phyloP scores from a whole-genome alignment of 2,113 vertebrate genomes.

The Sylvia atricapilla region DNA sequence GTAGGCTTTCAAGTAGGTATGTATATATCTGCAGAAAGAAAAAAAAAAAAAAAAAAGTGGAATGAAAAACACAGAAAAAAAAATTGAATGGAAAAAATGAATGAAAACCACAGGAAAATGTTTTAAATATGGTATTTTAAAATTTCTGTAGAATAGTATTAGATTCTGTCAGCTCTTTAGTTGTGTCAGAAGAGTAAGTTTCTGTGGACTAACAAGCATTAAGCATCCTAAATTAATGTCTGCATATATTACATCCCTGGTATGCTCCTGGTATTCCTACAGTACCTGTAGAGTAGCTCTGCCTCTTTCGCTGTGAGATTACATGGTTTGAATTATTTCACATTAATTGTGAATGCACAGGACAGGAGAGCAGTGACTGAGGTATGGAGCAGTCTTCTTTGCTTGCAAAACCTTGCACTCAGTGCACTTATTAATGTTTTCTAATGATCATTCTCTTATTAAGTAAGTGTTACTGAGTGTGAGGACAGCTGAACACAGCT shows the following conservation, averaged over 20 bases:
- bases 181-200: not conserved
- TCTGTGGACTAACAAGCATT: not conserved
- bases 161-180: not conserved
- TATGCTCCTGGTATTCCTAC: accelerated
- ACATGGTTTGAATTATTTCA: not conserved
- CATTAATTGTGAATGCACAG: not conserved
- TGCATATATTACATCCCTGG: not conserved
- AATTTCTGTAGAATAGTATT: not conserved
- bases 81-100: not conserved
- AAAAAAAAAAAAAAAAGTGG: no score
- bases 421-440: not conserved
- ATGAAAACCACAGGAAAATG: not conserved
- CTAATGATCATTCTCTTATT: not conserved
- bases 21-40: not conserved
- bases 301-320: not conserved
- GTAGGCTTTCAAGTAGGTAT: not conserved
- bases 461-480: not conserved
- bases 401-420: not conserved
- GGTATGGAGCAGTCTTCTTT: not conserved
- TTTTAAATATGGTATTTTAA: not conserved
- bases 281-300: not conserved
- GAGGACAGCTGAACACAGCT: not conserved
- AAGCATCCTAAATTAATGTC: not conserved
- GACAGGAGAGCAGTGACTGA: not conserved
- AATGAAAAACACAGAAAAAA: not conserved